A percentile compares a stretch with the other conserved stretches of the same genome.
Conservation (phyloP, 2,797 vertebrate genomes). For the Hylomyscus alleni region DNA sequence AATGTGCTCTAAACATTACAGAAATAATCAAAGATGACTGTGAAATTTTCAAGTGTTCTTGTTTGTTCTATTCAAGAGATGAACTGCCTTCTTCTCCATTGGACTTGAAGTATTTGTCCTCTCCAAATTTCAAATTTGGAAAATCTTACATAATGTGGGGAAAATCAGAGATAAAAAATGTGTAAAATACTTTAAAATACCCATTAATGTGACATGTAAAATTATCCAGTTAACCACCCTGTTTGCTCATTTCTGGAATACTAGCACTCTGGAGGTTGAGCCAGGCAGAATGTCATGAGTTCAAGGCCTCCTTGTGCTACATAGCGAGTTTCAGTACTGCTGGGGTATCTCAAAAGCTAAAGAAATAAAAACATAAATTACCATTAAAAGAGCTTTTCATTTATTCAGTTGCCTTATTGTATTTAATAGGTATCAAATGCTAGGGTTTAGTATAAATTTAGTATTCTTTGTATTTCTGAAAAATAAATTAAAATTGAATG, state of each 20-base stretch:
- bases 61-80: not conserved
- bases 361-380: not conserved
- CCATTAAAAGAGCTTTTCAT: conserved; percentile 2
- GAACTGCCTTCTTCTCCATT: not conserved
- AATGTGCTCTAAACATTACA: not conserved
- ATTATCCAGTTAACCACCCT: not conserved
- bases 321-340: not conserved
- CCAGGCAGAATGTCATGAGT: not conserved
- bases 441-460: conserved; percentile 10
- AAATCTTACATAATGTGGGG: not conserved
- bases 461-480: conserved; percentile 47
- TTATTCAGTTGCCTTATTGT: not conserved
- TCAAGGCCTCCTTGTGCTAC: not conserved
- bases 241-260: not conserved
- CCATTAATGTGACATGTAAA: not conserved
- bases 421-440: too few species aligned
- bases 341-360: not conserved
- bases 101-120: not conserved
- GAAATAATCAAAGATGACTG: not conserved
- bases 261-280: not conserved
- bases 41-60: not conserved
- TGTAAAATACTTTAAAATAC: conserved; percentile 12
- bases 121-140: conserved; percentile 40
- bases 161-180: conserved; percentile 7
- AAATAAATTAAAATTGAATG: conserved; percentile 58